Conservation (phyloP, 2,888 invertebrate species). For the Cephus spinipes region DNA sequence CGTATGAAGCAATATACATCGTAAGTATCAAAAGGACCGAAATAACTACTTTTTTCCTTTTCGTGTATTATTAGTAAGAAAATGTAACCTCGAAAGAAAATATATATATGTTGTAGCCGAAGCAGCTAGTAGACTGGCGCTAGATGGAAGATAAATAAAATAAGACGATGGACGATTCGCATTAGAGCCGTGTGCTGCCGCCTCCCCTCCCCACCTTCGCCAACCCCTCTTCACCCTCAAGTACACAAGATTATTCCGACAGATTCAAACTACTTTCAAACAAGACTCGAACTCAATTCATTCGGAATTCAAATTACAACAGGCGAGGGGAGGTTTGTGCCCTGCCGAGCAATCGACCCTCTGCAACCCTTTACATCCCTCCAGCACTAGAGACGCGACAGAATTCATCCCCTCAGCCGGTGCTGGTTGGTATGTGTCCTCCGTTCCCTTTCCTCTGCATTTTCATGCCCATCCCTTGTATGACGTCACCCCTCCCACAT, state of each 20-base stretch:
- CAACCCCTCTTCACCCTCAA: neutral
- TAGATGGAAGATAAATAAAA: neutral
- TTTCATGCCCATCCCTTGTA: conserved; percentile 19
- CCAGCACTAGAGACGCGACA: neutral
- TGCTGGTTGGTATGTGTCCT: neutral
- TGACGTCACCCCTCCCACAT: conserved; percentile 17
- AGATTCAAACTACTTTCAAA: conserved; percentile 47
- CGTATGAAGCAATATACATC: neutral
- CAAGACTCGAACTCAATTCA: conserved; percentile 54
- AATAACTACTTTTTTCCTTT: neutral
- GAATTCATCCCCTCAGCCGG: neutral
- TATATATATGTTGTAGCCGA: neutral
- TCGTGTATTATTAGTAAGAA: neutral
- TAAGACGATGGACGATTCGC: conserved; percentile 8
- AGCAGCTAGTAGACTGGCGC: neutral
- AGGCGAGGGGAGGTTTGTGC: conserved; percentile 18
- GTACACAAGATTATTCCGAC: conserved; percentile 23
- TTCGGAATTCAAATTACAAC: conserved; percentile 59
- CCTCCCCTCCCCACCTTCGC: neutral
- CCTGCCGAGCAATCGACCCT: neutral
- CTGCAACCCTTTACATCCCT: neutral
- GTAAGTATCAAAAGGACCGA: neutral
- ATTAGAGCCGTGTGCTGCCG: conserved; percentile 18
- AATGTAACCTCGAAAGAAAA: neutral
- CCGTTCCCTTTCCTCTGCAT: neutral